Evolutionary conservation across 2,888 invertebrate species (phyloP).

Genomic region (Globia sparganii): DNA sequence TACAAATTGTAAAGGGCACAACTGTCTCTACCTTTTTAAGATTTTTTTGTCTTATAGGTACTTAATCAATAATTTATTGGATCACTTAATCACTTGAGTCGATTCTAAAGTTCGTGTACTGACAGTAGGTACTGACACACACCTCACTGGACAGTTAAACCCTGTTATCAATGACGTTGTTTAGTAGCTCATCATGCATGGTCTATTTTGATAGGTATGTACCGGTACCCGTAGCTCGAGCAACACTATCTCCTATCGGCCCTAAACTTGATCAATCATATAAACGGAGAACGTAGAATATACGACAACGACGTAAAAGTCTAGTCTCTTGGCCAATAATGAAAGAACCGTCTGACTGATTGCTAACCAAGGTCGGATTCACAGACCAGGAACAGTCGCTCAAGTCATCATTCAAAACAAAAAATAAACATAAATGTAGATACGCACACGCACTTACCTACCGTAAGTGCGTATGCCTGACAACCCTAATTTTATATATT

Average conservation of each 20-base stretch:
- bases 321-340: not conserved
- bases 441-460: not conserved
- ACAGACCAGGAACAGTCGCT: not conserved
- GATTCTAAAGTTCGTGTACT: not conserved
- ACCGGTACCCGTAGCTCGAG: not conserved
- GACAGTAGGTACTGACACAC: no score
- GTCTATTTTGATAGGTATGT: not conserved
- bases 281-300: not conserved
- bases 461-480: slow-evolving; percentile 58
- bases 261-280: not conserved
- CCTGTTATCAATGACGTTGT: not conserved
- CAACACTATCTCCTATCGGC: not conserved
- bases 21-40: no score
- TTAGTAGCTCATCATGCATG: not conserved
- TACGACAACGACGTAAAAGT: not conserved
- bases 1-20: not conserved
- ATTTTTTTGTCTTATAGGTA: no score
- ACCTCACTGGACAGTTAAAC: no score
- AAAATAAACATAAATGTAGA: not conserved
- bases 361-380: no score
- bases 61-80: no score
- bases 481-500: slow-evolving; percentile 76
- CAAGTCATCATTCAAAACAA: not conserved
- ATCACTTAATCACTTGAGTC: no score
- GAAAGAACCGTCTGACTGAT: not conserved